Conservation (phyloP, 2,113 vertebrate genomes). For the Nymphicus hollandicus region DNA sequence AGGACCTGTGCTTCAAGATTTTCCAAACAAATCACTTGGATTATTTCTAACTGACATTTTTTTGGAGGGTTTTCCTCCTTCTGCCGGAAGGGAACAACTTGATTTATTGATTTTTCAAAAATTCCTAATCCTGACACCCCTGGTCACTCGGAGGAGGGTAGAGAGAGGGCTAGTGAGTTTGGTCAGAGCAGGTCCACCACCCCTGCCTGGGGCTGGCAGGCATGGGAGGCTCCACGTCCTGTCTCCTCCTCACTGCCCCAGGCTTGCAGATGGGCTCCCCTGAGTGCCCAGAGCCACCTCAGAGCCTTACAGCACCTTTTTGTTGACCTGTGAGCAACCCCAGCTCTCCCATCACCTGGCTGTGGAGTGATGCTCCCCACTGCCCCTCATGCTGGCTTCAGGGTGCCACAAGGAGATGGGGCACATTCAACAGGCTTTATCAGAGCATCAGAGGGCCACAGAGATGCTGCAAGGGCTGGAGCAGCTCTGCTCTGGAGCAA, state of each 20-base stretch:
- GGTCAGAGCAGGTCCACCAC: neutral
- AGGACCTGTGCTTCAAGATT: neutral
- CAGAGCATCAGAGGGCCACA: neutral
- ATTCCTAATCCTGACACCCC: neutral
- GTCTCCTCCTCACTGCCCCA: accelerated
- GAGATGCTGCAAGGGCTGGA: neutral
- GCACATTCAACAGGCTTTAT: neutral
- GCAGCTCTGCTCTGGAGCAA: neutral
- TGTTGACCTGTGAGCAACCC: neutral
- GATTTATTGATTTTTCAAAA: conserved; percentile 3
- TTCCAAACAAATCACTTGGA: conserved; percentile 51
- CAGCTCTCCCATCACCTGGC: accelerated
- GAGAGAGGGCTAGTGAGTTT: neutral
- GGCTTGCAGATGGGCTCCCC: neutral
- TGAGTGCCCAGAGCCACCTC: neutral
- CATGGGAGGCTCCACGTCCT: neutral
- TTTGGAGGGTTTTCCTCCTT: conserved; percentile 11
- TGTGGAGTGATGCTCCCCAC: neutral
- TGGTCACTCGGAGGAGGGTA: neutral
- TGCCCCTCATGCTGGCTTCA: neutral
- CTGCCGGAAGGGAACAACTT: neutral
- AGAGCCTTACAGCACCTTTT: neutral
- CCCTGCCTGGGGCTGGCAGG: neutral
- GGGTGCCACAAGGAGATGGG: neutral
- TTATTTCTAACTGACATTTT: conserved; percentile 43